These are phyloP conservation scores for Dryas iulia DNA, from an alignment of 1,140 invertebrate genomes.

Conservation along the genomic window DNA sequence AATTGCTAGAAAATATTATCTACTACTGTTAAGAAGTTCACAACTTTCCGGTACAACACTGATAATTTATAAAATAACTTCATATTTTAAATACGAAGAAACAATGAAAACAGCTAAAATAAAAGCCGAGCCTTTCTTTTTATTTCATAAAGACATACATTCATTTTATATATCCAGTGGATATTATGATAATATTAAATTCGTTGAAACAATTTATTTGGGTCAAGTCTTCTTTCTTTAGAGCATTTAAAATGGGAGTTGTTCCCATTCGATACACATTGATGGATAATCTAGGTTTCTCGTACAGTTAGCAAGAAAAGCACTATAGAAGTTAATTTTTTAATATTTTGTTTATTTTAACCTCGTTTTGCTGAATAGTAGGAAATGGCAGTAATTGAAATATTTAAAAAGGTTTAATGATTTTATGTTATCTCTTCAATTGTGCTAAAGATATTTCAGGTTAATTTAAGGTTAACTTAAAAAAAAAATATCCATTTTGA, in stretches of 20 bases:
- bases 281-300: slow-evolving; percentile 30
- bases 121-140: too few relatives aligned
- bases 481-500: too few relatives aligned
- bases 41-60: too few relatives aligned
- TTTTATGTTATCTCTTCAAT: too few relatives aligned
- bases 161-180: slow-evolving; percentile 10
- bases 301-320: slow-evolving; percentile 24
- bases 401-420: background rate
- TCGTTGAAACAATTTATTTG: slow-evolving; percentile 43
- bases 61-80: too few relatives aligned
- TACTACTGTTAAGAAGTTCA: too few relatives aligned
- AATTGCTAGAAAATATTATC: too few relatives aligned
- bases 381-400: background rate
- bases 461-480: too few relatives aligned
- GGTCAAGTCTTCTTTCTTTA: slow-evolving; percentile 43
- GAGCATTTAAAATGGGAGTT: slow-evolving; percentile 43
- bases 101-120: too few relatives aligned
- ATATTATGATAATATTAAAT: slow-evolving; percentile 31
- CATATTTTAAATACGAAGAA: too few relatives aligned
- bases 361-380: background rate
- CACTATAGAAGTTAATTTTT: slow-evolving; percentile 6
- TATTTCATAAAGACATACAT: slow-evolving; percentile 4
- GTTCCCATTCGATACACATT: slow-evolving; percentile 37
- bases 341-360: background rate
- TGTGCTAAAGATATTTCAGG: too few relatives aligned